Percentiles rank a stretch among this genome's conserved stretches.
phyloP scores from a whole-genome alignment of 2,888 invertebrate species.

The Tipula lateralis region DNA sequence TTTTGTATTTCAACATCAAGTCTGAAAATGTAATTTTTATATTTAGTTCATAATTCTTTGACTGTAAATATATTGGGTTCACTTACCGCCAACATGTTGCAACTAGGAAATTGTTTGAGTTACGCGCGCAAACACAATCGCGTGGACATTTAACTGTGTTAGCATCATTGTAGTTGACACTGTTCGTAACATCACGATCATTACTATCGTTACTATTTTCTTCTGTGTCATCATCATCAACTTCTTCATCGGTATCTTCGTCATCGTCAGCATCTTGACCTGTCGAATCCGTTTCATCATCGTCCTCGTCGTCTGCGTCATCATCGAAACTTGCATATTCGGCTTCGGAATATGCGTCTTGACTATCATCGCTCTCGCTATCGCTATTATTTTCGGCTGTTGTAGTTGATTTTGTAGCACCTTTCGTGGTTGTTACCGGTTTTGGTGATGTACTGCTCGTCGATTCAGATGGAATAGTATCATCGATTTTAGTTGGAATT shows the following conservation, averaged over 20 bases:
- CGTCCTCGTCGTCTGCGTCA: conserved; percentile 42
- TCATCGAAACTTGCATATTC: conserved; percentile 41
- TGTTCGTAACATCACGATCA: conserved; percentile 50
- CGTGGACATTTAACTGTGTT: conserved; percentile 54
- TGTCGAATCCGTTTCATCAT: conserved; percentile 41
- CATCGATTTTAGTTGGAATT: conserved; percentile 34
- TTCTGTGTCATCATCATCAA: background rate
- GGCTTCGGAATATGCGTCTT: conserved; percentile 40
- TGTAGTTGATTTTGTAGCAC: background rate
- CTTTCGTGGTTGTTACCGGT: conserved; percentile 33
- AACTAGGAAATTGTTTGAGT: conserved; percentile 56
- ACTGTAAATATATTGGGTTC: background rate
- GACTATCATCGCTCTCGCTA: conserved; percentile 38
- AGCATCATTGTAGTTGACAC: conserved; percentile 48
- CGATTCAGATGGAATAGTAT: conserved; percentile 25
- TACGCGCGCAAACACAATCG: conserved; percentile 59
- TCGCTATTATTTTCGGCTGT: background rate
- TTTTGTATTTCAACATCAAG: conserved; percentile 62
- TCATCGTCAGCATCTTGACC: conserved; percentile 42
- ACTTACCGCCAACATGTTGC: conserved; percentile 59
- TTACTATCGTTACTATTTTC: conserved; percentile 30
- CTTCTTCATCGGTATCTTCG: conserved; percentile 36
- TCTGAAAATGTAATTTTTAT: conserved; percentile 36
- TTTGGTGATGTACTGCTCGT: background rate
- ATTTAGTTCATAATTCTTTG: background rate